Conservation (phyloP, 1,140 invertebrate species). For the Trichogramma pretiosum region DNA sequence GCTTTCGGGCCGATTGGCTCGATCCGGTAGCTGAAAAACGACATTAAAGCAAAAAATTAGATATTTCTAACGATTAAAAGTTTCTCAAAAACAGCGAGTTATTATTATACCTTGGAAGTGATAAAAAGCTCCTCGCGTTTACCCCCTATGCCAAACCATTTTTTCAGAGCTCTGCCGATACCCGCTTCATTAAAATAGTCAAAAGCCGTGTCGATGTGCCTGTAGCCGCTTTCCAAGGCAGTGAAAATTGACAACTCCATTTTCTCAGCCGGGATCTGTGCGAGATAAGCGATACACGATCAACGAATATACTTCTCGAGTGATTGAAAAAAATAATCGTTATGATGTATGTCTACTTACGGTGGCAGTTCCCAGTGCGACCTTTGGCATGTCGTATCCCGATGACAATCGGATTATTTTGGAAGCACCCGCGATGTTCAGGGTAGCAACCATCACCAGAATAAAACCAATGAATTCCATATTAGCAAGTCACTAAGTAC, state of each 20-base stretch:
- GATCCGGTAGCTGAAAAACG: conserved; percentile 38
- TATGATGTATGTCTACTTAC: no score
- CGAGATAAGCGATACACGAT: not conserved
- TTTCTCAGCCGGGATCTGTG: conserved; percentile 2
- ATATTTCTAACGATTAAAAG: no score
- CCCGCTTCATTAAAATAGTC: conserved; percentile 8
- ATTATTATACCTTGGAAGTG: conserved; percentile 13
- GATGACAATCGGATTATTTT: conserved; percentile 31
- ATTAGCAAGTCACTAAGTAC: no score
- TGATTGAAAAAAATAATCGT: not conserved
- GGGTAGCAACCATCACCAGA: no score
- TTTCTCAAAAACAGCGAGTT: no score
- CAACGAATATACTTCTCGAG: no score
- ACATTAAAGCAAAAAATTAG: not conserved
- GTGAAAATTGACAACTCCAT: not conserved
- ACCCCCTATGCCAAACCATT: conserved; percentile 9
- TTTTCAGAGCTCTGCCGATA: conserved; percentile 10
- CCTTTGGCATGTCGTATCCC: conserved; percentile 55
- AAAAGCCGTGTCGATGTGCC: conserved; percentile 15
- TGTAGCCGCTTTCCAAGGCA: conserved; percentile 10
- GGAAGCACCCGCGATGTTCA: no score
- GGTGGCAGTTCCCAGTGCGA: conserved; percentile 74
- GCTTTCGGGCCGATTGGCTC: conserved; percentile 42
- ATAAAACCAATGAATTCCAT: no score
- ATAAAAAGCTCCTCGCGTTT: conserved; percentile 13